A percentile compares a stretch with the other conserved stretches of the same genome.
Evolutionary conservation across 2,888 invertebrate species (phyloP).

Genomic region (Phorcus lineatus): DNA sequence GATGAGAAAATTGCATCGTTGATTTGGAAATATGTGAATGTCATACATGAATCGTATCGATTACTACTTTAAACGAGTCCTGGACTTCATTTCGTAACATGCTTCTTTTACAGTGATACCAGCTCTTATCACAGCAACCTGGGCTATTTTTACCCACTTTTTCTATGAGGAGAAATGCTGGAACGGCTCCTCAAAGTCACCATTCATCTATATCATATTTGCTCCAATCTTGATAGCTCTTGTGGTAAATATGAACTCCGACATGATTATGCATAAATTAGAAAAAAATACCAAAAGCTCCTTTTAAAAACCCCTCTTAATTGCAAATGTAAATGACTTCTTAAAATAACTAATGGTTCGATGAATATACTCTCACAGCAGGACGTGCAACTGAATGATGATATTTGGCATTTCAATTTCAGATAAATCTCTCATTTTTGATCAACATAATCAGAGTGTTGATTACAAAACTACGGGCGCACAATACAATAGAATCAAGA

Average conservation of each 20-base stretch:
- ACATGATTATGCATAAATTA: too few relatives aligned
- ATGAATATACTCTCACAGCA: too few relatives aligned
- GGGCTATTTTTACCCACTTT: constrained; percentile 75
- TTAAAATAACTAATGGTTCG: too few relatives aligned
- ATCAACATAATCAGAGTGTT: constrained; percentile 77
- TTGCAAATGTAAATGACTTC: not conserved
- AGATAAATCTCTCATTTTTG: constrained; percentile 77
- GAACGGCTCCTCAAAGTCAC: constrained; percentile 60
- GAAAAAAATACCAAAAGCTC: too few relatives aligned
- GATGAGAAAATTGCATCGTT: too few relatives aligned
- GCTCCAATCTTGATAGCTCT: constrained; percentile 74
- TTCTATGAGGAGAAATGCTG: constrained; percentile 72
- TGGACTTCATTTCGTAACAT: not conserved
- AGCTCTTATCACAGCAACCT: constrained; percentile 75
- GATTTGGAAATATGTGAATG: too few relatives aligned
- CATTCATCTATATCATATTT: constrained; percentile 42
- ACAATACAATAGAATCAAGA: constrained; percentile 76
- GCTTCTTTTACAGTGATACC: constrained; percentile 75
- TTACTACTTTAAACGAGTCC: not conserved
- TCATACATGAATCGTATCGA: too few relatives aligned
- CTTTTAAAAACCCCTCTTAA: too few relatives aligned
- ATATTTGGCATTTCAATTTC: constrained; percentile 49
- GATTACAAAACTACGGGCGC: constrained; percentile 76
- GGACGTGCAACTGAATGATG: not conserved
- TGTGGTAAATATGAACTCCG: constrained; percentile 64